Evolutionary conservation across 2,888 invertebrate species (phyloP).

Genomic region (Drosophila planitibia): DNA sequence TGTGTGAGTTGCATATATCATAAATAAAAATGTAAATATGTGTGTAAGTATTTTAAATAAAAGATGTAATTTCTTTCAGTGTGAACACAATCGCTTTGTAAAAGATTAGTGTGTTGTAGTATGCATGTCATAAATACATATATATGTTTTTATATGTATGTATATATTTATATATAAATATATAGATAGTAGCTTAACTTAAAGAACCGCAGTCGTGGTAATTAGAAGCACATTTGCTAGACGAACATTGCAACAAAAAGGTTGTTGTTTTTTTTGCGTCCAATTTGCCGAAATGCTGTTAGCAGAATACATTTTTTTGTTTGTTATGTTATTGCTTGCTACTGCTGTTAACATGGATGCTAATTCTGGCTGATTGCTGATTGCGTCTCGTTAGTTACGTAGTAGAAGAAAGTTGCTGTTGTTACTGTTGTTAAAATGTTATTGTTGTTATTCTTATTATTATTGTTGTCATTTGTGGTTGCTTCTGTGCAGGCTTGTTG

Average conservation of each 20-base stretch:
- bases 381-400: slow-evolving; percentile 35
- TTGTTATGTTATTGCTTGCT: slow-evolving; percentile 56
- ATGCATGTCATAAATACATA: slow-evolving; percentile 50
- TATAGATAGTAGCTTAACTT: slow-evolving; percentile 60
- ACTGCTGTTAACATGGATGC: slow-evolving; percentile 59
- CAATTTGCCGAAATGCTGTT: slow-evolving; percentile 61
- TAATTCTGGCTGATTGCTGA: slow-evolving; percentile 27
- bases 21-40: slow-evolving; percentile 46
- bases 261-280: slow-evolving; percentile 8
- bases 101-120: slow-evolving; percentile 51
- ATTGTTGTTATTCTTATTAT: slow-evolving; percentile 37
- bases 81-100: slow-evolving; percentile 51
- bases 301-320: slow-evolving; percentile 46
- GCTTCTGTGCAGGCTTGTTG: slow-evolving; percentile 62
- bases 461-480: slow-evolving; percentile 54
- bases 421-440: slow-evolving; percentile 45
- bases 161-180: slow-evolving; percentile 37
- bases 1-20: slow-evolving; percentile 38
- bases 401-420: slow-evolving; percentile 49
- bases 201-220: slow-evolving; percentile 70
- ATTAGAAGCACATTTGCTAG: slow-evolving; percentile 49
- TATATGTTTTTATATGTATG: slow-evolving; percentile 20
- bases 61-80: slow-evolving; percentile 55
- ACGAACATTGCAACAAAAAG: slow-evolving; percentile 14
- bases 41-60: slow-evolving; percentile 43